Conservation (phyloP, 2,113 vertebrate genomes). For the Rattus norvegicus region DNA sequence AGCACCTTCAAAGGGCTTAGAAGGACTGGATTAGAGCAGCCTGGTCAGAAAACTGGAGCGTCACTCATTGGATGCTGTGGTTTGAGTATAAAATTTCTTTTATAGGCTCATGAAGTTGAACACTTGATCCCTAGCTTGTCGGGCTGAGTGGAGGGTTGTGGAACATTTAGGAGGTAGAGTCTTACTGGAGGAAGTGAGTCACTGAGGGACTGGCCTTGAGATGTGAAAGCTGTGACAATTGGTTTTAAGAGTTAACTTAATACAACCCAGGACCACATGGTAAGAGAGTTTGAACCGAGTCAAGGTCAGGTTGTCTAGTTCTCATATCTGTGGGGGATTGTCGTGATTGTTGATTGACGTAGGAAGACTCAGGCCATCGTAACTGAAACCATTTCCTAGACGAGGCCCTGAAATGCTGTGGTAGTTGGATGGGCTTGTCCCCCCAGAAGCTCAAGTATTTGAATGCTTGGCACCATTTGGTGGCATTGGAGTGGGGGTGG, state of each 20-base stretch:
- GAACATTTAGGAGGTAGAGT: not conserved
- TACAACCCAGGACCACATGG: not conserved
- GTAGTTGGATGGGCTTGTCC: not conserved
- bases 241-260: no score
- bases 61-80: not conserved
- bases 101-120: not conserved
- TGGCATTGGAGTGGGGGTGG: not conserved
- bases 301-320: not conserved
- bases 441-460: not conserved
- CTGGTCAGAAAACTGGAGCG: not conserved
- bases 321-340: not conserved
- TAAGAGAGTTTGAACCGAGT: not conserved
- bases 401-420: not conserved
- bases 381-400: not conserved
- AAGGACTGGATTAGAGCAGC: not conserved
- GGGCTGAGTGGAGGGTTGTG: not conserved
- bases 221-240: not conserved
- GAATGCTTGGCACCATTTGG: not conserved
- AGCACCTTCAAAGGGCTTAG: not conserved
- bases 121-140: not conserved
- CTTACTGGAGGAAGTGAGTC: not conserved
- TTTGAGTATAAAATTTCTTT: not conserved
- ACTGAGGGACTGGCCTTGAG: not conserved
- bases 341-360: no score
- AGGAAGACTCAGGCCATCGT: not conserved